Evolutionary conservation across 2,797 vertebrate species (phyloP), one percentile per base, ranked within the genome.

Genomic region (Protonibea diacanthus): DNA sequence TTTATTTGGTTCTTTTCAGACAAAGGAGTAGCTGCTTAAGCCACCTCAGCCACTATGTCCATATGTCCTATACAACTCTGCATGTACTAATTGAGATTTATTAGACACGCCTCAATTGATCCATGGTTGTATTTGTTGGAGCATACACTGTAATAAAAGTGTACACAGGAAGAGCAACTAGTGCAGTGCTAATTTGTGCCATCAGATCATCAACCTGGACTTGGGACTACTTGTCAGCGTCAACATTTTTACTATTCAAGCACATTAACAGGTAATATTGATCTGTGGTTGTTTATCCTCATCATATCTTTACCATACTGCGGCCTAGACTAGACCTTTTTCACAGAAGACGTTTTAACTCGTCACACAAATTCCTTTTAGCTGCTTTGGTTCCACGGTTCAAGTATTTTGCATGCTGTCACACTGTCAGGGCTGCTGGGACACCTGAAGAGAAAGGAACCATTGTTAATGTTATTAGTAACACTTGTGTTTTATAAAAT

Each of bases 341-440:
- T 47, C 67, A 48, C 25, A 48, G 25, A 48, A 18, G 33, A 53
- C 49, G 42, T 66, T 65, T 65, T 23, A 38, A n/a, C 29, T 20
- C 11, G 12, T 25, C 56, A 60, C 29, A 52, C 23, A 25, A 57
- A 58, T 40, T 71, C 33, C 53, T 44, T 58, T 45, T 15, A 17
- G 68, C 61, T 59, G 59, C 65, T 57, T 64, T 64, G 33, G 21
- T 15, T 42, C 51, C 25, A 23, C 15, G 25, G 20, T 68, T 1
- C 7, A 10, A 7, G 5, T 49, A 17, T 52, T 52, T 11, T 63
- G 51, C 53, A 58, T 10, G 9, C 20, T 38, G 55, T n/a, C 23
- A 53, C 47, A 20, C 33, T 14, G 44, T 21, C 74, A 27, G 47
- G 20, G 1, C 51, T 29, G 21, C 25, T 20, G 44, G 18, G 38